These are phyloP conservation scores for Vicugna pacos DNA, from an alignment of 2,113 vertebrate genomes.

Conservation along the genomic window DNA sequence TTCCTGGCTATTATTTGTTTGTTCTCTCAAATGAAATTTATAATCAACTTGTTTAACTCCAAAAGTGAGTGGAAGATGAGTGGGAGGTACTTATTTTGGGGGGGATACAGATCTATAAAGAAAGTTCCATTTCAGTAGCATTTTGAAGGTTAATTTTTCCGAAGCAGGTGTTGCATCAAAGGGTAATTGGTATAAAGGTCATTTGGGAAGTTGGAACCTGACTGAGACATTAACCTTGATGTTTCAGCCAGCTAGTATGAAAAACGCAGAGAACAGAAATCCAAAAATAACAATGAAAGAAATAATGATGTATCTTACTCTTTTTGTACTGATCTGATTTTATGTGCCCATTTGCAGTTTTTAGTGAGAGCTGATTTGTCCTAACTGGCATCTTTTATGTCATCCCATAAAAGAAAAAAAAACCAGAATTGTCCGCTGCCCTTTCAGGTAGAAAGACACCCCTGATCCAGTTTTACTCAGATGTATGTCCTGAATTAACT, in stretches of 20 bases:
- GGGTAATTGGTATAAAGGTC: constrained; percentile 63
- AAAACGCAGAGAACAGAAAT: constrained; percentile 32
- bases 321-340: background rate
- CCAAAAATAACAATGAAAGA: constrained; percentile 29
- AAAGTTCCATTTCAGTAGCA: constrained; percentile 44
- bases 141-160: constrained; percentile 72
- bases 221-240: constrained; percentile 56
- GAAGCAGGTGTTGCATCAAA: constrained; percentile 61
- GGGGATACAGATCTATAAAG: background rate
- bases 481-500: background rate
- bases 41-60: constrained; percentile 11
- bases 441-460: background rate
- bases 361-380: background rate
- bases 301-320: background rate
- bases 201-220: constrained; percentile 48
- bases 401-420: background rate
- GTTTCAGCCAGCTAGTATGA: constrained; percentile 15
- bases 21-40: background rate
- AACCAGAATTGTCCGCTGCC: background rate
- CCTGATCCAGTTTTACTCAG: background rate
- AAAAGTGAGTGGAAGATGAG: background rate
- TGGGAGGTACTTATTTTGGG: background rate
- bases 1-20: background rate
- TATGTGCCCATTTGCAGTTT: background rate
- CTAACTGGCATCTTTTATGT: background rate